Evolutionary conservation across 2,113 vertebrate genomes (phyloP).

Genomic region (Eleginops maclovinus): DNA sequence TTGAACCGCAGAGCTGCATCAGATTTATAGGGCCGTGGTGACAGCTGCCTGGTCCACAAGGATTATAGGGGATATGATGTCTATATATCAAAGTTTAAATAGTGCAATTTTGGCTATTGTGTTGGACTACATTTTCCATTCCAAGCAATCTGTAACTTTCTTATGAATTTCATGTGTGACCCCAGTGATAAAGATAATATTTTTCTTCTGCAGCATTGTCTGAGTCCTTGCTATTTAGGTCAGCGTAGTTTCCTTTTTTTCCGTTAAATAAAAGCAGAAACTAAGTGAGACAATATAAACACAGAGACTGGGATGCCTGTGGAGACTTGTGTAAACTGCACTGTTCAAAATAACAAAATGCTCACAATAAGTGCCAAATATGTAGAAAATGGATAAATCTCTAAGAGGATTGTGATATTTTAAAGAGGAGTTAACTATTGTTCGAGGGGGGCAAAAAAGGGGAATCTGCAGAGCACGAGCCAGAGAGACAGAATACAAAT

Average conservation of each 20-base stretch:
- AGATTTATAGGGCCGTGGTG: conserved; percentile 72
- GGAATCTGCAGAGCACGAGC: conserved; percentile 45
- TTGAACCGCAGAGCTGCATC: conserved; percentile 59
- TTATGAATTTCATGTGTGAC: conserved; percentile 63
- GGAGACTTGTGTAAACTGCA: conserved; percentile 38
- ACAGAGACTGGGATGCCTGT: not conserved
- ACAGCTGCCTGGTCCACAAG: conserved; percentile 69
- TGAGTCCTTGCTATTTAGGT: conserved; percentile 43
- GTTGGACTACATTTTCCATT: conserved; percentile 27
- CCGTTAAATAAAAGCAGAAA: not conserved
- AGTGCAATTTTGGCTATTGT: conserved; percentile 49
- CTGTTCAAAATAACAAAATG: conserved; percentile 28
- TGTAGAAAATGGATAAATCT: conserved; percentile 37
- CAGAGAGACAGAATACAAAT: conserved; percentile 47
- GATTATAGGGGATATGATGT: conserved; percentile 68
- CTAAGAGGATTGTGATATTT: conserved; percentile 35
- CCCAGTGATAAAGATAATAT: conserved; percentile 47
- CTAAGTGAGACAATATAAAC: conserved; percentile 24
- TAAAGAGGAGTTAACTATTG: conserved; percentile 56
- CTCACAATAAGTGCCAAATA: conserved; percentile 58
- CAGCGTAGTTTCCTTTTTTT: conserved; percentile 29
- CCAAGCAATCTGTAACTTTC: conserved; percentile 49
- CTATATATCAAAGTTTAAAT: conserved; percentile 73
- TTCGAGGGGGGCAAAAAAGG: conserved; percentile 5
- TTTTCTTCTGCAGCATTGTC: conserved; percentile 45